Conservation (phyloP, 2,888 invertebrate genomes). For the Pterostichus madidus region DNA sequence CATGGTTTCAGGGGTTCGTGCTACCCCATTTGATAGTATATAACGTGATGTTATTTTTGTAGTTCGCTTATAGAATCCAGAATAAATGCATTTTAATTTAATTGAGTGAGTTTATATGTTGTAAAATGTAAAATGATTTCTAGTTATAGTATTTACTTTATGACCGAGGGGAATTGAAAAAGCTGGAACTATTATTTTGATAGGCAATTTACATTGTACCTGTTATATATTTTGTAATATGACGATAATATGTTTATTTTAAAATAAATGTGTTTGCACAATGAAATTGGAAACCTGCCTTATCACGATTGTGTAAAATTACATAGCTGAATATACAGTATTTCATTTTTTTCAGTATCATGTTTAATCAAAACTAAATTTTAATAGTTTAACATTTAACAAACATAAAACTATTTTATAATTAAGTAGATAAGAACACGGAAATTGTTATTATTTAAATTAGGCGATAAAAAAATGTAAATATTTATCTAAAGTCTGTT, state of each 20-base stretch:
- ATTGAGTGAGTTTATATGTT: no score
- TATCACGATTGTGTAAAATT: conserved; percentile 9
- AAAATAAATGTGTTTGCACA: conserved; percentile 24
- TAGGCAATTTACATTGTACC: no score
- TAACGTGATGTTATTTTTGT: no score
- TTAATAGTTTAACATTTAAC: conserved; percentile 6
- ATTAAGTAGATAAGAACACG: conserved; percentile 3
- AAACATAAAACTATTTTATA: conserved; percentile 17
- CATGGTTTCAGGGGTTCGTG: no score
- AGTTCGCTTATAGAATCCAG: neutral
- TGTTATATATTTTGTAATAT: no score
- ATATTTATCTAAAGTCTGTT: conserved; percentile 27
- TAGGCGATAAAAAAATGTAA: conserved; percentile 5
- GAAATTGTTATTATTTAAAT: conserved; percentile 7
- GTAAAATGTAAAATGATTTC: no score
- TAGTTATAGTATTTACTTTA: no score
- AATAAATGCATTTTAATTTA: no score
- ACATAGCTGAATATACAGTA: neutral
- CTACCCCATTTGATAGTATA: no score
- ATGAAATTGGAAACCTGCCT: conserved; percentile 41
- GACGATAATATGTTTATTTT: conserved; percentile 43
- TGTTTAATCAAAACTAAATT: neutral
- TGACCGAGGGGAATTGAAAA: no score
- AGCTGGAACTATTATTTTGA: no score
- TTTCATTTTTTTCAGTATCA: conserved; percentile 5